A percentile compares a stretch with the other conserved stretches of the same genome.
phyloP scores from a whole-genome alignment of 2,797 vertebrate species.

The Syngnathus acus region DNA sequence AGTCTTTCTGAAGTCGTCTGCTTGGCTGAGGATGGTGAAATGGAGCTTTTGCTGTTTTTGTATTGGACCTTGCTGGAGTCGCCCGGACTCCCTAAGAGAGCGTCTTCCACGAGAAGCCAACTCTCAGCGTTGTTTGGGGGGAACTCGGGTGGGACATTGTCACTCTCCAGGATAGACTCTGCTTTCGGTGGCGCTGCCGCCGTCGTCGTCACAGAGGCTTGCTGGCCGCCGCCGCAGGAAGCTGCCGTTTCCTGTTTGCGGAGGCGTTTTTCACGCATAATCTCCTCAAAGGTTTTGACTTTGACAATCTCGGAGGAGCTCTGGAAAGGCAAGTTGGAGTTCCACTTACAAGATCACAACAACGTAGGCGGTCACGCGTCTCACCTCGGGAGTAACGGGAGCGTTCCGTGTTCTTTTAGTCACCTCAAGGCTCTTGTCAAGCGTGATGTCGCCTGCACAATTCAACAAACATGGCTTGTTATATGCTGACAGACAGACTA shows the following conservation, averaged over 20 bases:
- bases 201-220: slow-evolving; percentile 5
- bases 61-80: slow-evolving; percentile 14
- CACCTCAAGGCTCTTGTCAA: slow-evolving; percentile 33
- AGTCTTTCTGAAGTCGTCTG: slow-evolving; percentile 6
- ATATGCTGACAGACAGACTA: neutral
- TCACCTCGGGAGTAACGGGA: slow-evolving; percentile 44
- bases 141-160: slow-evolving; percentile 14
- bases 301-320: slow-evolving; percentile 48
- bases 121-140: slow-evolving; percentile 8
- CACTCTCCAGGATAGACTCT: neutral
- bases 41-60: slow-evolving; percentile 7
- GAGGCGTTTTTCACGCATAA: slow-evolving; percentile 77
- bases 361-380: neutral
- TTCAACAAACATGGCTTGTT: neutral
- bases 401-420: slow-evolving; percentile 33
- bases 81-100: slow-evolving; percentile 10
- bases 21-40: slow-evolving; percentile 1
- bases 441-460: slow-evolving; percentile 23
- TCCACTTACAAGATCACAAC: neutral
- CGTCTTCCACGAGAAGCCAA: neutral
- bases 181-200: slow-evolving; percentile 7
- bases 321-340: slow-evolving; percentile 24
- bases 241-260: slow-evolving; percentile 66
- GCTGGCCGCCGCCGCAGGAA: slow-evolving; percentile 13
- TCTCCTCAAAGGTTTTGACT: slow-evolving; percentile 83